Evolutionary conservation across 2,797 vertebrate species (phyloP).

Genomic region (Zalophus californianus): DNA sequence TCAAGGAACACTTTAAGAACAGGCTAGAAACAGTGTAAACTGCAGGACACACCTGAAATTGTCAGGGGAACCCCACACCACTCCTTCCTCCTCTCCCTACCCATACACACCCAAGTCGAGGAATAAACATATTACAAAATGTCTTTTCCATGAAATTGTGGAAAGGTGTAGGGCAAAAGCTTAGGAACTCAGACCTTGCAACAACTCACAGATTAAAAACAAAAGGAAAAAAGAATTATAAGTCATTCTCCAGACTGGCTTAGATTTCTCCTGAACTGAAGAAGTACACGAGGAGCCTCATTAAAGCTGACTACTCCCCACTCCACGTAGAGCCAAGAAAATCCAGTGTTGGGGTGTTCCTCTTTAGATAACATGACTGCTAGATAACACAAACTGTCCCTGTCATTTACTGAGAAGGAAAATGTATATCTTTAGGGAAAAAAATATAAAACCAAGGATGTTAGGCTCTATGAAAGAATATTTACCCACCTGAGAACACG

Average conservation of each 20-base stretch:
- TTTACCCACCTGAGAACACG: not conserved
- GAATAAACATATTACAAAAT: not conserved
- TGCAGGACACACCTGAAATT: not conserved
- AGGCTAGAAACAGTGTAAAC: not conserved
- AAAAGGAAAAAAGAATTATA: not conserved
- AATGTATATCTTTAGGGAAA: not conserved
- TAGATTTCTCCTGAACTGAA: not conserved
- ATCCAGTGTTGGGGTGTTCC: not conserved
- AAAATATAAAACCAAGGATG: not conserved
- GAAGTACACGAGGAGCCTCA: not conserved
- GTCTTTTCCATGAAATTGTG: not conserved
- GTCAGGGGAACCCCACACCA: not conserved
- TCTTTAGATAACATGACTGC: not conserved
- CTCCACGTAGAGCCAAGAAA: not conserved
- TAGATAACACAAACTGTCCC: not conserved
- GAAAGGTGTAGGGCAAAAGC: not conserved
- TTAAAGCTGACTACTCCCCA: not conserved
- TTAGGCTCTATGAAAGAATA: not conserved
- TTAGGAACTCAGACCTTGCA: not conserved
- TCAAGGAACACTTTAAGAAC: not conserved
- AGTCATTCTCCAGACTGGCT: not conserved
- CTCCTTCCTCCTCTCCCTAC: not conserved
- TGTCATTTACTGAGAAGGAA: not conserved
- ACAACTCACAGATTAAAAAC: not conserved
- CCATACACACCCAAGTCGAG: not conserved